Base-by-base conservation (phyloP, 53 echinoderm and acorn worm species). In the Paracentrotus lividus region DNA sequence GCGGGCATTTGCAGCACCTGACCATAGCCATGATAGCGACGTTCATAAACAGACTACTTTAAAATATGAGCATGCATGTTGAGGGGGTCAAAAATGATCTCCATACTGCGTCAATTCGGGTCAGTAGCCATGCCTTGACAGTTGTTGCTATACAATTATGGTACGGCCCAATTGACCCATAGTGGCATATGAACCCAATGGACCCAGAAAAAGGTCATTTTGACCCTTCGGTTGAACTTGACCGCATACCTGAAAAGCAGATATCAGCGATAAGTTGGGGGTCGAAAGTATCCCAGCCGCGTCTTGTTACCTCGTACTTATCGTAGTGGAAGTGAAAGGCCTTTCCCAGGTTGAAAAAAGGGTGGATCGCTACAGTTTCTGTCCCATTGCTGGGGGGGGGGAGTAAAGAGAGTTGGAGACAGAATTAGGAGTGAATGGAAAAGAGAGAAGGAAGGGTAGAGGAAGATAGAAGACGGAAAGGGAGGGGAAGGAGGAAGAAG, bases 241-340 rank as follows among this genome's bases (percentile, higher is more conserved):
- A 0, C 8, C 61, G 38, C 15, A 18, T 49, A 92, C 92, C 77
- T 77, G 94, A 78, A 47, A 94, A 94, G 52, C 90, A 90, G 85
- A 90, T 84, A n/a, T 94, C 94, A 21, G 84, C 88, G 4, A 94
- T 78, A n/a, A 94, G 90, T 27, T 64, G 61, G 3, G 94, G 94
- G 60, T 94, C 94, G 60, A 64, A 90, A 6, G 94, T 60, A 18
- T 34, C 38, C 94, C 94, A 94, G 8, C 60, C 66, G 0, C 36
- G 49, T 18, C 94, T 60, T 12, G 65, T 42, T 23, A 92, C 92
- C 24, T 92, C 92, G 24, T 92, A 92, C 78, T 78, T 78, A 42
- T 42, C 57, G 58, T 53, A 56, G 9, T 88, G 88, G 43, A 88
- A 88, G 61, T 88, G 88, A 42, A 88, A 88, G 5, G 40, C n/a